Base-by-base conservation (phyloP, 2,888 invertebrate genomes). In the Volucella zonaria region DNA sequence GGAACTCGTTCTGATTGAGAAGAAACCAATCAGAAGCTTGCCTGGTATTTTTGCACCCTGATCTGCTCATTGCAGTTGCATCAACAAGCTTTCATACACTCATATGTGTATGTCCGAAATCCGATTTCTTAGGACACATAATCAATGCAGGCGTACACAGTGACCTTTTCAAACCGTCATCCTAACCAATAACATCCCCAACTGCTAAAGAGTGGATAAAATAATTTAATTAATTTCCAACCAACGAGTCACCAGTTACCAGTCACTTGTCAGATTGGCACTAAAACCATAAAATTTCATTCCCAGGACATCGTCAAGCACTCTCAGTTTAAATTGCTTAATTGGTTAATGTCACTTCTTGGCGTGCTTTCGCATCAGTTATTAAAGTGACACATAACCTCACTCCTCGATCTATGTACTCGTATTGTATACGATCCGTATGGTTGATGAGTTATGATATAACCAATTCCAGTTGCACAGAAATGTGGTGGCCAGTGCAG, bases 301-400 rank as follows among this genome's bases (percentile, higher is more conserved):
- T 47, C 49, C 15, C 64, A 15, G 40, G 15, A 51, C 11, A 11
- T 23, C 18, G 18, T 23, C 18, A 23, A 23, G 18, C 2, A 31
- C 31, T 31, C 31, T 6, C 51, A 31, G 42, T 67, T 54, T 14
- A 42, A 31, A 67, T 42, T 43, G 42, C 14, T 54, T 67, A 67
- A 67, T 67, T 67, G 67, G 67, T 67, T 67, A 49, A 52, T 67
- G 67, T 43, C 52, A 43, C 8, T 54, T 6, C n/a, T 67, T 23
- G 51, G 12, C 40, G 42, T 52, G 52, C 66, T n/a, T 66, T 40
- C 15, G 8, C 9, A 8, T 66, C 9, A 54, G 23, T 54, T 43
- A 40, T 51, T 52, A 54, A 66, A 67, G 15, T 42, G 18, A 43
- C n/a, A 66, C n/a, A 52, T 18, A 42, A 66, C 40, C 64, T 1